Evolutionary conservation across 2,113 vertebrate genomes (phyloP).

Genomic region (Salvelinus fontinalis): DNA sequence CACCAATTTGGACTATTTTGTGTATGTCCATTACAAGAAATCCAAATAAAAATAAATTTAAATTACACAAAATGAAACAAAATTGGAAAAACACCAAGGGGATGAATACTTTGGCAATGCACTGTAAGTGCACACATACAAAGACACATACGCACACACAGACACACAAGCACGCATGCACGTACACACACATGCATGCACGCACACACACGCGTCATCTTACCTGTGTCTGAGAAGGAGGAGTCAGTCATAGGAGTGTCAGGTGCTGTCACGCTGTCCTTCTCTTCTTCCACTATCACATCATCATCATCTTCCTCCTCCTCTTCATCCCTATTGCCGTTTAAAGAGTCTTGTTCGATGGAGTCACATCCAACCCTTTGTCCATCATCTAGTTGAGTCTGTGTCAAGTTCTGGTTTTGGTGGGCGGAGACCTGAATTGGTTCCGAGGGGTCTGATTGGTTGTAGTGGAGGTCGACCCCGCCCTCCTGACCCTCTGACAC

Average conservation of each 20-base stretch:
- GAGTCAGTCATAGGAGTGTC: conserved; percentile 68
- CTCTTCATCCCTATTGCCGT: conserved; percentile 46
- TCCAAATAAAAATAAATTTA: too few relatives aligned
- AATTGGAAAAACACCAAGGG: too few relatives aligned
- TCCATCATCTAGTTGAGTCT: conserved; percentile 44
- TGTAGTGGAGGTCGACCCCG: conserved; percentile 52
- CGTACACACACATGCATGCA: neutral
- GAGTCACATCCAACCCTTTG: conserved; percentile 25
- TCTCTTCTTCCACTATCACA: conserved; percentile 57
- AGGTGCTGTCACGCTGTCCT: conserved; percentile 59
- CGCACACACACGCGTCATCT: too few relatives aligned
- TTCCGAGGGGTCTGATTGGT: conserved; percentile 33
- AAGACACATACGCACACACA: too few relatives aligned
- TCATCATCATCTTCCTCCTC: conserved; percentile 44
- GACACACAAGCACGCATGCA: neutral
- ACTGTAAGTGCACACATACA: too few relatives aligned
- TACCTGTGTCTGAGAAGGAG: conserved; percentile 71
- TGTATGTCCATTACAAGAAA: too few relatives aligned
- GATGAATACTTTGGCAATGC: too few relatives aligned
- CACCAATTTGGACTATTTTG: too few relatives aligned
- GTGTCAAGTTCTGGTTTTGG: conserved; percentile 49
- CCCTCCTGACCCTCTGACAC: conserved; percentile 50
- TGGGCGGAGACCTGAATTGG: conserved; percentile 16
- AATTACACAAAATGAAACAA: too few relatives aligned
- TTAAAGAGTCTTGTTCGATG: conserved; percentile 31